Base-by-base conservation (phyloP, 1,140 invertebrate species). In the Samia ricini region DNA sequence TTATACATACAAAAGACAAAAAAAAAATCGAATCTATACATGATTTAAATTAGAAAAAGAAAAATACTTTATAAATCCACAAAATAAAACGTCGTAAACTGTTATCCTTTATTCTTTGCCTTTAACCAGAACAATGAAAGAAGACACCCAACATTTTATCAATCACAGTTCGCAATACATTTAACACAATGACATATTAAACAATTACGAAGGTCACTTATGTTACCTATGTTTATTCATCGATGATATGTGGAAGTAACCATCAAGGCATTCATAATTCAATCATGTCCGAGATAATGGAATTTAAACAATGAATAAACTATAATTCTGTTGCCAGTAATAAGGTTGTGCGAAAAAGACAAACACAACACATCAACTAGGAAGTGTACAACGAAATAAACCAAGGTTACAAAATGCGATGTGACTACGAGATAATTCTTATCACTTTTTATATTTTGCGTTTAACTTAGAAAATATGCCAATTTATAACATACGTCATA, bases 391-490 rank as follows among this genome's bases (percentile, higher is more conserved):
- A 22, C 50, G 61, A 61, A 66, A n/a, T 61, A n/a, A 66, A 56
- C 54, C 69, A 67, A 71, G 63, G 69, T 18, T 57, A 36, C 23
- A 57, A 48, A 48, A 42, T 15, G 42, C 54, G 36, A 71, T 64
- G 54, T 63, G 69, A 59, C 49, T 24, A 50, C 42, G 22, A 69
- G 64, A 66, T 72, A 72, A 66, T 61, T 61, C 64, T 66, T 69
- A 69, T 72, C 67, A 64, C n/a, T n/a, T n/a, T 57, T 61, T 33
- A 63, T 57, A 55, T 54, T 18, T 19, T 42, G 56, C 19, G 56
- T 57, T 57, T 57, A 57, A 42, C 33, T 57, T 36, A 18, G 19
- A 15, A 42, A 42, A 15, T 15, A 42, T 12, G 33, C 33, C 33
- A 42, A 42, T 42, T 42, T 42, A 15, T 12, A 12, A 42, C 12